These are phyloP conservation scores for Herminia tarsipennalis DNA, from an alignment of 2,888 invertebrate genomes.

Conservation along the genomic window DNA sequence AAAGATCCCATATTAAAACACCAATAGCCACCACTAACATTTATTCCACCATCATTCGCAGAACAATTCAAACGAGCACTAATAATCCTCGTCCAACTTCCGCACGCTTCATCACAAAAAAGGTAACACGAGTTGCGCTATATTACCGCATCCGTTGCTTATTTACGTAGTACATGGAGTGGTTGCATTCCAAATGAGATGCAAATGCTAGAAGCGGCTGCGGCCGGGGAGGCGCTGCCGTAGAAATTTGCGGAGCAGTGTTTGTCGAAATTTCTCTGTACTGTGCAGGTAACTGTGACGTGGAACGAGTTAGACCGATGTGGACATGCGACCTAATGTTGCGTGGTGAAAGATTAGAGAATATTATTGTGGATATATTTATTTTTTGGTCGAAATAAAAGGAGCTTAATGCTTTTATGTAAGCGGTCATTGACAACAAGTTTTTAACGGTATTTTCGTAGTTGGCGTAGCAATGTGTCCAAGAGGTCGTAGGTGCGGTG, in stretches of 20 bases:
- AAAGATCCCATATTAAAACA: no score
- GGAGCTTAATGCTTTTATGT: no score
- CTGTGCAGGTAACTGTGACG: conserved; percentile 35
- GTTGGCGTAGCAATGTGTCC: no score
- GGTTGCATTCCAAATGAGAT: conserved; percentile 74
- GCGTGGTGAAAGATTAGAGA: neutral
- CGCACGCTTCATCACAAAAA: neutral
- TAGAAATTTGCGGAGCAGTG: conserved; percentile 46
- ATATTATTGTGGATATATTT: no score
- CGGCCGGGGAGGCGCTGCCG: conserved; percentile 47
- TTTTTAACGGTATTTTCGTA: no score
- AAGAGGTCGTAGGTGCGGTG: no score
- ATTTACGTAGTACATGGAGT: conserved; percentile 20
- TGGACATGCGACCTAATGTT: conserved; percentile 15
- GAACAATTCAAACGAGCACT: no score
- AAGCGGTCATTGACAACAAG: no score
- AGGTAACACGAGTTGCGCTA: neutral
- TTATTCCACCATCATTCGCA: no score
- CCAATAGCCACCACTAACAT: no score
- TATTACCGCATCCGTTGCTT: conserved; percentile 44
- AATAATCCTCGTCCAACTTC: no score
- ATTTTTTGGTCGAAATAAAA: neutral
- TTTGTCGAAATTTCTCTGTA: conserved; percentile 46
- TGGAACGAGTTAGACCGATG: conserved; percentile 20
- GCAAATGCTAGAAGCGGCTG: conserved; percentile 71